Evolutionary conservation across 2,797 vertebrate genomes (phyloP).

Genomic region (Presbytis comata): DNA sequence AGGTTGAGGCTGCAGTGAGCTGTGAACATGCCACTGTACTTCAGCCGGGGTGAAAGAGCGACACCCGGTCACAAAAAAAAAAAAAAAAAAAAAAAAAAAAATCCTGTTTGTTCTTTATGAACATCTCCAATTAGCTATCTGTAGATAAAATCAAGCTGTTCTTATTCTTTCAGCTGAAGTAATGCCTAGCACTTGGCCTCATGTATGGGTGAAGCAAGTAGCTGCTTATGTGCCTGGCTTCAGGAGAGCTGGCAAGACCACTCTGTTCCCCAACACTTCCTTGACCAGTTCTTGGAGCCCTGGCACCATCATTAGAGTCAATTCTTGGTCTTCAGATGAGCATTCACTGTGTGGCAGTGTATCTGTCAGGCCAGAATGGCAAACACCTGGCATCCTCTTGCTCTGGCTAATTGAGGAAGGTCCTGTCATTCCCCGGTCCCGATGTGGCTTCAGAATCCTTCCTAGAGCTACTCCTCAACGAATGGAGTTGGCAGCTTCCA

Average conservation of each 20-base stretch:
- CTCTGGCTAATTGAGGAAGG: neutral
- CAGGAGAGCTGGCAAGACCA: neutral
- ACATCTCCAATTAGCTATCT: neutral
- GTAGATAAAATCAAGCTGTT: neutral
- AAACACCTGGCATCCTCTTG: neutral
- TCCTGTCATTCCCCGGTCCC: neutral
- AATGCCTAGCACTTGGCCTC: neutral
- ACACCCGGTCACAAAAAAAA: too few species aligned
- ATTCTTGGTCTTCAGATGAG: neutral
- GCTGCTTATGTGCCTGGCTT: neutral
- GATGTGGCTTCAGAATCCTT: neutral
- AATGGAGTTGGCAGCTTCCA: neutral
- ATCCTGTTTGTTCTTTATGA: neutral
- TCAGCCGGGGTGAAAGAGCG: too few species aligned
- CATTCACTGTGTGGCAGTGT: neutral
- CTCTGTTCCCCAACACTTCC: neutral
- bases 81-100: constrained; percentile 18
- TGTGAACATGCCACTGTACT: too few species aligned
- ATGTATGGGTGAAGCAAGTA: neutral
- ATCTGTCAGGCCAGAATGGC: neutral
- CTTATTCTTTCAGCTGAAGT: neutral
- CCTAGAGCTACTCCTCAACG: neutral
- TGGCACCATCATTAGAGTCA: fast-evolving
- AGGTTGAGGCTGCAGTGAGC: too few species aligned
- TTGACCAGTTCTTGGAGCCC: neutral